phyloP scores from a whole-genome alignment of 1,140 invertebrate genomes.

The Drosophila ironensis region DNA sequence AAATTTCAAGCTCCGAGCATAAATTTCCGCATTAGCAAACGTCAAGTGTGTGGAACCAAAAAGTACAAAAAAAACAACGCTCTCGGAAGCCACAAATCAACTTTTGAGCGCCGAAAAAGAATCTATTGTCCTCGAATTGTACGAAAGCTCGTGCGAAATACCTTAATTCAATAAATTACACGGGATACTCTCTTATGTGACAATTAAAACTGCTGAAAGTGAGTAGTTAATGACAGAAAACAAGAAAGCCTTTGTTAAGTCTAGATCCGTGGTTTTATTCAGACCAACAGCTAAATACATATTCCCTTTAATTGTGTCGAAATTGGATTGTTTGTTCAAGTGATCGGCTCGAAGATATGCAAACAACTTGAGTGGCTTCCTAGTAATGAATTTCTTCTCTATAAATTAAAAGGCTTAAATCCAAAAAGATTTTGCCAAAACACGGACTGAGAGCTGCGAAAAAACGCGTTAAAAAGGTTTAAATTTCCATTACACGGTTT shows the following conservation, averaged over 20 bases:
- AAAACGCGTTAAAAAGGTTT: too few relatives aligned
- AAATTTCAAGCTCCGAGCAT: constrained; percentile 40
- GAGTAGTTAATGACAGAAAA: background rate
- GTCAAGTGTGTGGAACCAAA: constrained; percentile 41
- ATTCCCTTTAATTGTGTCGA: constrained; percentile 12
- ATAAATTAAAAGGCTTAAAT: constrained; percentile 2
- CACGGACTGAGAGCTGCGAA: too few relatives aligned
- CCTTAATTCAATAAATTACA: background rate
- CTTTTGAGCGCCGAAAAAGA: constrained; percentile 51
- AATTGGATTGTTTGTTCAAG: constrained; percentile 28
- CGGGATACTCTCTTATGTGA: background rate
- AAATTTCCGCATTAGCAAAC: constrained; percentile 67
- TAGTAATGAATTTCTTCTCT: constrained; percentile 14
- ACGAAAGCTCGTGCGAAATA: background rate
- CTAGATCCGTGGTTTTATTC: background rate
- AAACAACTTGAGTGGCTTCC: constrained; percentile 24
- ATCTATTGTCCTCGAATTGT: constrained; percentile 28
- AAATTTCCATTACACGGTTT: background rate
- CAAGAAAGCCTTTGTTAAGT: background rate
- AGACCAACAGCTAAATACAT: constrained; percentile 19
- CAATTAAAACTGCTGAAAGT: background rate
- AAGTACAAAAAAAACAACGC: constrained; percentile 5
- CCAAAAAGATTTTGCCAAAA: background rate
- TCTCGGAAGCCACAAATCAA: constrained; percentile 65
- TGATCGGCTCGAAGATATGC: constrained; percentile 1